Evolutionary conservation across 2,113 vertebrate species (phyloP).

Genomic region (Corythornis madagascariensis): DNA sequence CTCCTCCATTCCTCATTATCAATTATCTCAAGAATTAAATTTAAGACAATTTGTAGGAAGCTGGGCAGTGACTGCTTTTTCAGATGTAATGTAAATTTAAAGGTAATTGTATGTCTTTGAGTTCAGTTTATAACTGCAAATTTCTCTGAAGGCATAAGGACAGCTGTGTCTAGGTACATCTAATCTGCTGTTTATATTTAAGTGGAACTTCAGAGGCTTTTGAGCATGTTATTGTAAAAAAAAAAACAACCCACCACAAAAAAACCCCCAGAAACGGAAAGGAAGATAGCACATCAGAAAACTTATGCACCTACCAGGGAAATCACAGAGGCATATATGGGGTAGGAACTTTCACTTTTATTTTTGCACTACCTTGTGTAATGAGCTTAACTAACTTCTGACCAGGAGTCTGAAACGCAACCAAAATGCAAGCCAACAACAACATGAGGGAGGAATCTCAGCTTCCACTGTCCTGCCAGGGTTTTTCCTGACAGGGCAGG

Average conservation of each 20-base stretch:
- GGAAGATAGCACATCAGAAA: not conserved
- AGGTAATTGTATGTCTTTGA: not conserved
- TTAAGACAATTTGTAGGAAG: not conserved
- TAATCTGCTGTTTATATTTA: not conserved
- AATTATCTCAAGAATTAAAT: not conserved
- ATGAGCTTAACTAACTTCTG: not conserved
- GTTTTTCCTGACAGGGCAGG: not conserved
- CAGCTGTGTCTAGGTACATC: not conserved
- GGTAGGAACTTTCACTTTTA: not conserved
- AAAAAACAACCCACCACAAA: not conserved
- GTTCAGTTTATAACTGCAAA: not conserved
- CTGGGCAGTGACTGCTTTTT: not conserved
- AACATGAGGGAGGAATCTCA: not conserved
- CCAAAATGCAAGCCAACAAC: not conserved
- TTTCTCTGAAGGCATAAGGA: not conserved
- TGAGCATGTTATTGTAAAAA: not conserved
- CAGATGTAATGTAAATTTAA: not conserved
- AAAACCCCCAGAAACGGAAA: not conserved
- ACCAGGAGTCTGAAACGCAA: not conserved
- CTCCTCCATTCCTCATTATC: not conserved
- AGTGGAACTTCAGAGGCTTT: not conserved
- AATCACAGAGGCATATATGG: not conserved
- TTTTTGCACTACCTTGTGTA: not conserved
- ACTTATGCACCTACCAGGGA: accelerated
- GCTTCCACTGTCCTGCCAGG: not conserved